phyloP scores from a whole-genome alignment of 2,113 vertebrate species.

The Paramormyrops kingsleyae region DNA sequence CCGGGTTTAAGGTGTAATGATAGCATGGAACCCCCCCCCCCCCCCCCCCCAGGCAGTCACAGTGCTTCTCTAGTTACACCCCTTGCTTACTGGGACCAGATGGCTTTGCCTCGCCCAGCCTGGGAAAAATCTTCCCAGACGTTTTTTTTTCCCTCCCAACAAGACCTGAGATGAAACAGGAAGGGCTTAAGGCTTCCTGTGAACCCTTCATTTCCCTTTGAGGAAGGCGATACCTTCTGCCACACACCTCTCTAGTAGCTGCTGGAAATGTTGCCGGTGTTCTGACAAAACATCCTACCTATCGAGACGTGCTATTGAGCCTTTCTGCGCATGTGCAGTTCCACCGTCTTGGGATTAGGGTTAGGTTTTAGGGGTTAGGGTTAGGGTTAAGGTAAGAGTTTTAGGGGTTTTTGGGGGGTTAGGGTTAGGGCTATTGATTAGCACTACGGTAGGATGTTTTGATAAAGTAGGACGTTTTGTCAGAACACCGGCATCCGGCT shows the following conservation, averaged over 20 bases:
- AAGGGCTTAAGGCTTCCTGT: background rate
- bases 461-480: too few species aligned
- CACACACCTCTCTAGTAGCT: background rate
- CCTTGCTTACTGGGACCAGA: conserved; percentile 50
- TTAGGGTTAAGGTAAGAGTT: too few species aligned
- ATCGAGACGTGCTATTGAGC: too few species aligned
- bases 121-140: conserved; percentile 40
- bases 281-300: too few species aligned
- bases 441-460: too few species aligned
- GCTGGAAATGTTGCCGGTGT: background rate
- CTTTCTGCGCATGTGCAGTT: too few species aligned
- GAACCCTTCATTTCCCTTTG: background rate
- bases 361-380: too few species aligned
- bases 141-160: background rate
- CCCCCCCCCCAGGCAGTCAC: conserved; percentile 30
- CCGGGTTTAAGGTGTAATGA: conserved; percentile 44
- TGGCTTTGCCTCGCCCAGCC: conserved; percentile 44
- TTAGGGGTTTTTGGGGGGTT: too few species aligned
- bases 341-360: too few species aligned
- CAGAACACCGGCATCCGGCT: background rate
- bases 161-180: background rate
- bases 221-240: background rate
- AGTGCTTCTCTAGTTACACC: conserved; percentile 47
- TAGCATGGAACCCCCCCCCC: conserved; percentile 38
- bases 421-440: too few species aligned